phyloP scores from a whole-genome alignment of 2,797 vertebrate species.

The Ambastaia sidthimunki region DNA sequence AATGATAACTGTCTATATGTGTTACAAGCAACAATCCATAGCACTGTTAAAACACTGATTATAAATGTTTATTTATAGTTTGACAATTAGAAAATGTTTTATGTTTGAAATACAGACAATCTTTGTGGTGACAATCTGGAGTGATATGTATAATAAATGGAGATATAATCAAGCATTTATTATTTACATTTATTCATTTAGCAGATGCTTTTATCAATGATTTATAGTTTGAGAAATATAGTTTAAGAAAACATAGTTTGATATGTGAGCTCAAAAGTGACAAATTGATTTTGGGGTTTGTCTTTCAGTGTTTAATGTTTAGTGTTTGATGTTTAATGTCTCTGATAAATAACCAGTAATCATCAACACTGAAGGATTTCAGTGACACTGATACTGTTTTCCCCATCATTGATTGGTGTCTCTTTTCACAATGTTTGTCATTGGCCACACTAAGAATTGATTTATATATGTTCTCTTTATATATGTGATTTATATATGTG shows the following conservation, averaged over 20 bases:
- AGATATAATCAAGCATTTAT: background rate
- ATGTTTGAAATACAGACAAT: background rate
- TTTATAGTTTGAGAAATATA: too few species aligned
- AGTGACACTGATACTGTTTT: too few species aligned
- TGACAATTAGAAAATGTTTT: background rate
- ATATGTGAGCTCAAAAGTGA: background rate
- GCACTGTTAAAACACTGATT: background rate
- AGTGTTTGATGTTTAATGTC: too few species aligned
- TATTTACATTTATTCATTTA: constrained; percentile 4
- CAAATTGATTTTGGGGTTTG: background rate
- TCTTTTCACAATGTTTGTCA: too few species aligned
- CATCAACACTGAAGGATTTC: too few species aligned
- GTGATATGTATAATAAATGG: background rate
- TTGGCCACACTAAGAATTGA: too few species aligned
- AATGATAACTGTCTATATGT: background rate
- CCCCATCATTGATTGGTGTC: too few species aligned
- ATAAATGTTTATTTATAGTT: constrained; percentile 18
- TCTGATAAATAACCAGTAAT: too few species aligned
- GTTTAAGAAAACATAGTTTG: too few species aligned
- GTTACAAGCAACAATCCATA: background rate
- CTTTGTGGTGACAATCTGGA: background rate
- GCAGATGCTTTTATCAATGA: background rate
- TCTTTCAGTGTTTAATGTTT: too few species aligned
- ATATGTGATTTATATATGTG: too few species aligned
- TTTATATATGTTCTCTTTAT: too few species aligned